Evolutionary conservation across 2,888 invertebrate species (phyloP).

Genomic region (Lamellibrachia columna): DNA sequence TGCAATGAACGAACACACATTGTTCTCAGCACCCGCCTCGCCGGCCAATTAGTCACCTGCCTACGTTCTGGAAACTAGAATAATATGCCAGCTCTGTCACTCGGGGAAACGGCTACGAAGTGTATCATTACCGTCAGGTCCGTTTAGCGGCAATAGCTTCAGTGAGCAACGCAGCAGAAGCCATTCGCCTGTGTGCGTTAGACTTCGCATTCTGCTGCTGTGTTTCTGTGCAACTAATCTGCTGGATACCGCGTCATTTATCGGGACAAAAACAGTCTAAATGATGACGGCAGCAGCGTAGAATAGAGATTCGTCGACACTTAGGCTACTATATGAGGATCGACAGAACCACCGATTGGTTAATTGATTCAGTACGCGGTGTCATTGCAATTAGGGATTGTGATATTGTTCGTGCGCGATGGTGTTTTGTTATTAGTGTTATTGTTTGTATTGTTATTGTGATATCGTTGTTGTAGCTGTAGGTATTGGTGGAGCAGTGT

Average conservation of each 20-base stretch:
- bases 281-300: background rate
- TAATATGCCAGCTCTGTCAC: background rate
- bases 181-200: background rate
- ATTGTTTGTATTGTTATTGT: no score
- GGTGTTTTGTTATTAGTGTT: no score
- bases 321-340: no score
- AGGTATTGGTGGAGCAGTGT: no score
- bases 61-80: background rate
- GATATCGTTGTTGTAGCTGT: no score
- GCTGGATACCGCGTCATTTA: background rate
- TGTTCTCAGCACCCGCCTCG: background rate
- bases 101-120: no score
- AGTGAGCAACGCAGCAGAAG: background rate
- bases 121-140: background rate
- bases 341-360: no score
- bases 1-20: background rate
- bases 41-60: background rate
- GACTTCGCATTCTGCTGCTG: background rate
- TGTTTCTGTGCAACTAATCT: background rate
- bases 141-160: background rate
- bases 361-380: no score
- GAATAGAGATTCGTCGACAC: background rate
- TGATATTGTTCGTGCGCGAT: no score
- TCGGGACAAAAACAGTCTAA: background rate
- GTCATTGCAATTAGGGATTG: no score